A percentile compares a stretch with the other conserved stretches of the same genome.
phyloP scores from a whole-genome alignment of 2,113 vertebrate species.

The Thinocorus orbignyianus region DNA sequence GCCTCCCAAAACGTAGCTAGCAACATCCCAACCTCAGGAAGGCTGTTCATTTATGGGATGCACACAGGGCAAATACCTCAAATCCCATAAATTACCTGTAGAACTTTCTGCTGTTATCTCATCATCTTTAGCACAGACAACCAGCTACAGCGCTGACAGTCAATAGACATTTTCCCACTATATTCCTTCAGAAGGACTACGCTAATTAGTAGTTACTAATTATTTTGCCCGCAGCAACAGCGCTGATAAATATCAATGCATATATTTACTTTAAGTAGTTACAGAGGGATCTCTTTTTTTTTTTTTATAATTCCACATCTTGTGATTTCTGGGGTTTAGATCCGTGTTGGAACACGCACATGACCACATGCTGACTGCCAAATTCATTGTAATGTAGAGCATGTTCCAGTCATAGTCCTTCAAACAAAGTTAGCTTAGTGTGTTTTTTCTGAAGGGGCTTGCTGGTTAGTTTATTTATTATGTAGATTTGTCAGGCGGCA shows the following conservation, averaged over 20 bases:
- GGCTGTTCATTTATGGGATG: not conserved
- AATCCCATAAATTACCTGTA: not conserved
- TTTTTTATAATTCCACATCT: conserved; percentile 36
- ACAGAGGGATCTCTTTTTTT: conserved; percentile 39
- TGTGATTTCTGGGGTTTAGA: conserved; percentile 62
- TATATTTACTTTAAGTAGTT: conserved; percentile 65
- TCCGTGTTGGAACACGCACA: conserved; percentile 64
- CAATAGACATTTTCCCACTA: not conserved
- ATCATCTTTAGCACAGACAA: not conserved
- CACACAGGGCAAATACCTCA: not conserved
- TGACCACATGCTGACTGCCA: conserved; percentile 65
- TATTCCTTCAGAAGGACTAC: conserved; percentile 1
- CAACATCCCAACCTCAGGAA: not conserved
- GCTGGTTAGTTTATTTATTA: conserved; percentile 66
- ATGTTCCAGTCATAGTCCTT: conserved; percentile 52
- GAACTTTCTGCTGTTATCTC: not conserved
- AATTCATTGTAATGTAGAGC: conserved; percentile 55
- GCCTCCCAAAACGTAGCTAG: not conserved
- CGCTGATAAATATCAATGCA: conserved; percentile 50
- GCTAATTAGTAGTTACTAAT: conserved; percentile 27
- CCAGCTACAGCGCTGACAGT: not conserved
- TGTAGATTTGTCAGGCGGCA: conserved; percentile 62
- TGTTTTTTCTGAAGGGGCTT: conserved; percentile 22
- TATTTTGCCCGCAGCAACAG: conserved; percentile 14
- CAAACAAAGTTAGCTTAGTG: conserved; percentile 57